phyloP scores from a whole-genome alignment of 2,113 vertebrate species.

The Protobothrops flavoviridis region DNA sequence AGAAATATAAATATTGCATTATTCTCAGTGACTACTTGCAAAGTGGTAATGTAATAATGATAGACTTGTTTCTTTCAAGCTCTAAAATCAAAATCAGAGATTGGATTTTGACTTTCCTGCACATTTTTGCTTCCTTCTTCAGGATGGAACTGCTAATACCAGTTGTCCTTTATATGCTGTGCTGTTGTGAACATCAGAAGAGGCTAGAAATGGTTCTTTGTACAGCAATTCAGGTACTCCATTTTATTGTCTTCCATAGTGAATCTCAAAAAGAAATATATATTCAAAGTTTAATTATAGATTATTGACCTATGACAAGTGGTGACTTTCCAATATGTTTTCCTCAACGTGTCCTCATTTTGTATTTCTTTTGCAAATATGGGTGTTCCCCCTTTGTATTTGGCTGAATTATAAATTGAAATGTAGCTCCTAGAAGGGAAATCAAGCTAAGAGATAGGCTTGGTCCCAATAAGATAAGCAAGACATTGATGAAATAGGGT shows the following conservation, averaged over 20 bases:
- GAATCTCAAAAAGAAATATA: neutral
- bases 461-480: neutral
- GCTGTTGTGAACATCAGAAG: neutral
- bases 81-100: neutral
- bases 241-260: neutral
- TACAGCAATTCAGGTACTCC: neutral
- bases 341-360: neutral
- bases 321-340: neutral
- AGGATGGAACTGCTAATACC: neutral
- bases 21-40: neutral
- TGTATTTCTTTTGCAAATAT: neutral
- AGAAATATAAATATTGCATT: neutral
- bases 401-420: neutral
- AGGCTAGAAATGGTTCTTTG: neutral
- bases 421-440: neutral
- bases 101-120: neutral
- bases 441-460: neutral
- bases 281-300: neutral
- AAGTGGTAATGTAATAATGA: neutral
- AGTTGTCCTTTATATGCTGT: neutral
- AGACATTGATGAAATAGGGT: neutral
- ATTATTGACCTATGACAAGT: neutral
- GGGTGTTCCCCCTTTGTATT: neutral
- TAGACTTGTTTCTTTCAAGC: neutral
- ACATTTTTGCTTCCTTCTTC: neutral